Evolutionary conservation across 1,140 invertebrate genomes (phyloP).

Genomic region (Drosophila pallidifrons): DNA sequence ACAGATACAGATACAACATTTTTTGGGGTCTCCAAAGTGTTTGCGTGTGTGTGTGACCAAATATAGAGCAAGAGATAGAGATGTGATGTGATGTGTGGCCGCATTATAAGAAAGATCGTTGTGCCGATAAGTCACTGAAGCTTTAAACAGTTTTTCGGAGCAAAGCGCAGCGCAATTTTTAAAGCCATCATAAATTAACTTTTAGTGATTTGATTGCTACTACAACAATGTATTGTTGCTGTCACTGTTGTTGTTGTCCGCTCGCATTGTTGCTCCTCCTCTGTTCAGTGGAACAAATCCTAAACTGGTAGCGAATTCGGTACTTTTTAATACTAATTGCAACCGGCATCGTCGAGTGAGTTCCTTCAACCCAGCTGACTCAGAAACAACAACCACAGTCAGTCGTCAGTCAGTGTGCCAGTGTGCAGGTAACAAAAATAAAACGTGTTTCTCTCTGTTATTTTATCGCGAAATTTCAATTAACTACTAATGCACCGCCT

Average conservation of each 20-base stretch:
- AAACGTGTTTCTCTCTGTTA: constrained; percentile 41
- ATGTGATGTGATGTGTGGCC: constrained; percentile 30
- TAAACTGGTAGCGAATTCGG: constrained; percentile 22
- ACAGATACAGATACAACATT: constrained; percentile 24
- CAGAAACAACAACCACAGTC: neutral
- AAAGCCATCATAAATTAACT: constrained; percentile 44
- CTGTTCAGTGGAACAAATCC: constrained; percentile 11
- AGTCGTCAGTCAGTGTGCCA: no score
- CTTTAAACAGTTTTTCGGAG: constrained; percentile 18
- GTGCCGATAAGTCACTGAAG: constrained; percentile 37
- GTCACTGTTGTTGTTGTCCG: neutral
- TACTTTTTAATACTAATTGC: constrained; percentile 40
- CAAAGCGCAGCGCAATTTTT: constrained; percentile 2
- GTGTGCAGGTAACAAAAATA: constrained; percentile 26
- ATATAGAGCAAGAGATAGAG: constrained; percentile 42
- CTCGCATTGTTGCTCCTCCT: neutral
- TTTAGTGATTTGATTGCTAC: constrained; percentile 43
- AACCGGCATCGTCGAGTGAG: constrained; percentile 24
- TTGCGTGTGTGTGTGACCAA: constrained; percentile 23
- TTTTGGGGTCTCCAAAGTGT: neutral
- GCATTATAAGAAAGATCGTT: constrained; percentile 44
- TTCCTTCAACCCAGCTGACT: constrained; percentile 55
- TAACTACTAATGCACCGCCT: constrained; percentile 39
- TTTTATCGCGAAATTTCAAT: constrained; percentile 47
- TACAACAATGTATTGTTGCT: neutral